These are phyloP conservation scores for Drosophila tripunctata DNA, from an alignment of 2,888 invertebrate species.

Conservation along the genomic window DNA sequence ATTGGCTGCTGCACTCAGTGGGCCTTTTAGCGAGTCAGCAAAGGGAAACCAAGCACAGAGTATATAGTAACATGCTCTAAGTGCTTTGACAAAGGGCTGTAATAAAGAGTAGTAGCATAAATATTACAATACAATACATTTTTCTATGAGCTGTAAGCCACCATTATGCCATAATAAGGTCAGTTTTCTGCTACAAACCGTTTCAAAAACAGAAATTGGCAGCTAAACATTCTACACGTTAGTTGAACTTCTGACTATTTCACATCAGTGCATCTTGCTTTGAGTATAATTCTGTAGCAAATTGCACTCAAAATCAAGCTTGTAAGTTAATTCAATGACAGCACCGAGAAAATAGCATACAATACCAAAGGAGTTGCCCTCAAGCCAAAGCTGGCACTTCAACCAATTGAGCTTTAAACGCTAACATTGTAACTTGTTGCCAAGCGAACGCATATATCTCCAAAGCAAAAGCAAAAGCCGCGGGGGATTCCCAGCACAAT, in stretches of 20 bases:
- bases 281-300: constrained; percentile 57
- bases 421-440: constrained; percentile 45
- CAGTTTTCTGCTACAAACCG: too few relatives aligned
- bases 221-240: too few relatives aligned
- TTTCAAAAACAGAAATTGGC: too few relatives aligned
- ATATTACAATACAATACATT: not conserved
- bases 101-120: not conserved
- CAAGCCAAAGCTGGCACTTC: constrained; percentile 50
- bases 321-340: constrained; percentile 2
- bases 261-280: constrained; percentile 21
- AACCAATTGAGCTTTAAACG: constrained; percentile 77
- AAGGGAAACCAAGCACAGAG: not conserved
- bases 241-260: constrained; percentile 23
- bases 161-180: too few relatives aligned
- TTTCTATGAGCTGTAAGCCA: too few relatives aligned
- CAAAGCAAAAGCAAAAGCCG: constrained; percentile 8
- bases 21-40: constrained; percentile 36
- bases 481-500: constrained; percentile 51
- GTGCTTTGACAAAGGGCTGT: constrained; percentile 33
- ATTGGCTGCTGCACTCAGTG: constrained; percentile 70
- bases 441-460: constrained; percentile 21
- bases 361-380: constrained; percentile 22
- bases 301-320: constrained; percentile 24
- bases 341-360: not conserved
- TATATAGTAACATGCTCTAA: constrained; percentile 36